Evolutionary conservation across 2,888 invertebrate species (phyloP).

Genomic region (Hyposoter didymator): DNA sequence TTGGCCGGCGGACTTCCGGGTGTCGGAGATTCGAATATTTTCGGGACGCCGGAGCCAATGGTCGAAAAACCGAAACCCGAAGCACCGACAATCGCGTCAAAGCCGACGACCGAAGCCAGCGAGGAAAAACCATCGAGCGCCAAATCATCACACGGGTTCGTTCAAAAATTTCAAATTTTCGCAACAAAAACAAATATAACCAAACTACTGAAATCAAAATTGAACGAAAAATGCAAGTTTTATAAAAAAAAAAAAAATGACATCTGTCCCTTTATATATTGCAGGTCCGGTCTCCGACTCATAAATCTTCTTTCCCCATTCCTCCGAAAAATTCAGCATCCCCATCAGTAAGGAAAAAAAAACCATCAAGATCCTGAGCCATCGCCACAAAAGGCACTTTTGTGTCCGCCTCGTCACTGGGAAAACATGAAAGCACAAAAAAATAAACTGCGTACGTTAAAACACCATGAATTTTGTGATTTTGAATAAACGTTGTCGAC

Average conservation of each 20-base stretch:
- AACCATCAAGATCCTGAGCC: background rate
- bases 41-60: conserved; percentile 27
- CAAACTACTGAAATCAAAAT: background rate
- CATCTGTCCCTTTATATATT: conserved; percentile 14
- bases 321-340: conserved; percentile 74
- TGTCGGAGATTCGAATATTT: conserved; percentile 47
- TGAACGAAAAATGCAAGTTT: background rate
- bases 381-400: background rate
- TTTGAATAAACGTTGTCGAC: background rate
- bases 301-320: conserved; percentile 86
- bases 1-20: conserved; percentile 85
- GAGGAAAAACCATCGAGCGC: conserved; percentile 58
- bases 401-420: background rate
- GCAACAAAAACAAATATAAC: background rate
- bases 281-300: conserved; percentile 85
- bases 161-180: background rate
- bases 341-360: conserved; percentile 17
- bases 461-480: background rate
- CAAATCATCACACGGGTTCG: conserved; percentile 68
- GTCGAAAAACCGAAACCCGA: conserved; percentile 55
- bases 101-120: conserved; percentile 45
- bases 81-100: background rate
- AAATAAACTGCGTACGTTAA: background rate
- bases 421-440: background rate
- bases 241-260: conserved; percentile 5